Percentiles rank a stretch among this genome's conserved stretches.
Conservation (phyloP, 2,113 vertebrate species). For the Trogon melanurus region DNA sequence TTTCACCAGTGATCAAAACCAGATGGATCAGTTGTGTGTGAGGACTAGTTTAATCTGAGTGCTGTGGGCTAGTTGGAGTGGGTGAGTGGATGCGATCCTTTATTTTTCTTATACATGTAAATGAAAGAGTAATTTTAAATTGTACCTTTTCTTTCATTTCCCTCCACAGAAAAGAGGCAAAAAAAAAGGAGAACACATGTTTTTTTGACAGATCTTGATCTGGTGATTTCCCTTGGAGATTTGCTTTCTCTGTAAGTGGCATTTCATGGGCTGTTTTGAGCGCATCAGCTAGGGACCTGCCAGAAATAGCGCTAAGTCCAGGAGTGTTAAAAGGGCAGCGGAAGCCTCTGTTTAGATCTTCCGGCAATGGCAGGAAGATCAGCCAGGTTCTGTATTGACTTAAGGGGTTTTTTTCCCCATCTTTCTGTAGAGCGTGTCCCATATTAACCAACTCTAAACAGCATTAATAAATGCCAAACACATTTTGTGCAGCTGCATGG, state of each 20-base stretch:
- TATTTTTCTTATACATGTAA: neutral
- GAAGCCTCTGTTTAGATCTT: neutral
- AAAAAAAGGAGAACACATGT: neutral
- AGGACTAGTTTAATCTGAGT: neutral
- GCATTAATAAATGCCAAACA: constrained; percentile 14
- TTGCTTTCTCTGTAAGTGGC: neutral
- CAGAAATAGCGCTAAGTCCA: neutral
- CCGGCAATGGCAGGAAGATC: neutral
- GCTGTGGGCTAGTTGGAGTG: neutral
- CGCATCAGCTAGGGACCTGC: neutral
- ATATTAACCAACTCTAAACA: neutral
- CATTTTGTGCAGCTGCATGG: constrained; percentile 20
- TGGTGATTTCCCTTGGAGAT: neutral
- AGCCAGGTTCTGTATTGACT: neutral
- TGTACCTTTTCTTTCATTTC: neutral
- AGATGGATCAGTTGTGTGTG: neutral
- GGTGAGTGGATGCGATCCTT: neutral
- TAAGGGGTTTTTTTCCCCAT: neutral
- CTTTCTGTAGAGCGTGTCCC: neutral
- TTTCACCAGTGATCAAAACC: constrained; percentile 1
- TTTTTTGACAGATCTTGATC: neutral
- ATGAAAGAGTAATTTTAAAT: neutral
- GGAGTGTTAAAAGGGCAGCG: neutral
- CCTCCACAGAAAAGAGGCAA: neutral
- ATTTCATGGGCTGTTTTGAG: neutral